phyloP scores from a whole-genome alignment of 2,888 invertebrate species.

The Augiades crinisus region DNA sequence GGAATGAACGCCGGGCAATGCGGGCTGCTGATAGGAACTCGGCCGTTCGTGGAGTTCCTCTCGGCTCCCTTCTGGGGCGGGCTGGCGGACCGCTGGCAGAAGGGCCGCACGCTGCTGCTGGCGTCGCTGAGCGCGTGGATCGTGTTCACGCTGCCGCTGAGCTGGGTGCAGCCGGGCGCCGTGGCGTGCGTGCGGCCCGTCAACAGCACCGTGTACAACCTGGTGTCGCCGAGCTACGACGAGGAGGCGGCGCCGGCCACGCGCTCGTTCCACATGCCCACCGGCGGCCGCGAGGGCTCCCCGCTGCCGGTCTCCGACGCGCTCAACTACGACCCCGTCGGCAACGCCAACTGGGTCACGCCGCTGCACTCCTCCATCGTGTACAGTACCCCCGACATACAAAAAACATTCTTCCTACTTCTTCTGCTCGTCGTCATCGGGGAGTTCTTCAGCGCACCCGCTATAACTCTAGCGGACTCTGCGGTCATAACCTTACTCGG shows the following conservation, averaged over 20 bases:
- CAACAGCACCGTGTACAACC: slow-evolving; percentile 80
- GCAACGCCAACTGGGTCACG: slow-evolving; percentile 89
- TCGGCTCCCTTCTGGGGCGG: slow-evolving; percentile 99
- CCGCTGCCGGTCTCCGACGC: slow-evolving; percentile 90
- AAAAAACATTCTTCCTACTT: slow-evolving; percentile 97
- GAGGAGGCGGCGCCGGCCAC: slow-evolving; percentile 43
- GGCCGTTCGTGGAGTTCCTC: slow-evolving; percentile 98
- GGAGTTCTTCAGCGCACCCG: slow-evolving; percentile 98
- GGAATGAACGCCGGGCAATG: slow-evolving; percentile 99
- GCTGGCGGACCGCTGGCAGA: slow-evolving; percentile 94
- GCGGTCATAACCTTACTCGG: slow-evolving; percentile 94
- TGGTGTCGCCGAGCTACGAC: slow-evolving; percentile 82
- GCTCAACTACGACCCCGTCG: slow-evolving; percentile 85
- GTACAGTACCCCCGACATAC: slow-evolving; percentile 93
- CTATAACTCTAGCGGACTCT: slow-evolving; percentile 96
- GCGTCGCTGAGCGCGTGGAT: slow-evolving; percentile 97
- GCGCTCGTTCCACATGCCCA: slow-evolving; percentile 51
- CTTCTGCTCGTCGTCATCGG: slow-evolving; percentile 96
- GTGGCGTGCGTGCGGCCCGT: slow-evolving; percentile 89
- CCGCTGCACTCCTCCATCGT: slow-evolving; percentile 97
- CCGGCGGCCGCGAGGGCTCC: slow-evolving; percentile 68
- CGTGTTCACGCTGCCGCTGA: slow-evolving; percentile 96
- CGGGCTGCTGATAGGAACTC: slow-evolving; percentile 95
- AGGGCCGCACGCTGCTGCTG: slow-evolving; percentile 92
- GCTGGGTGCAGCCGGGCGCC: slow-evolving; percentile 96